These are phyloP conservation scores for Tursiops truncatus DNA, from an alignment of 2,113 vertebrate species.

Conservation along the genomic window DNA sequence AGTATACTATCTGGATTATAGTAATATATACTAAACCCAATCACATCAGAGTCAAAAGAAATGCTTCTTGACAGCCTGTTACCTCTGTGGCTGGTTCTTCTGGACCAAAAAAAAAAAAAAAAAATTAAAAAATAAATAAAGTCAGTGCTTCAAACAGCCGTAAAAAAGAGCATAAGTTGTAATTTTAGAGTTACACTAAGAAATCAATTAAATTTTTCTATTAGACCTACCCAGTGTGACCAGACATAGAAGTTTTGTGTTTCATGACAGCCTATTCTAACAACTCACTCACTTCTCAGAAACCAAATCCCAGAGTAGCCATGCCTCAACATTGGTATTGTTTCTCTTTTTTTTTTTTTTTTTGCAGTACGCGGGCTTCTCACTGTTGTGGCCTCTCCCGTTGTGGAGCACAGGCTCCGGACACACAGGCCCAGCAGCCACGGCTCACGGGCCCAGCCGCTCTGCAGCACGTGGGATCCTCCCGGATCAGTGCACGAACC, in stretches of 20 bases:
- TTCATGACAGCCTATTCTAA: background rate
- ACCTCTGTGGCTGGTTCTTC: background rate
- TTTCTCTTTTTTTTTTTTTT: background rate
- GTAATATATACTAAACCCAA: background rate
- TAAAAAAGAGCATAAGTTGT: background rate
- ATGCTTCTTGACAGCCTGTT: background rate
- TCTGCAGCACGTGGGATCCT: no score
- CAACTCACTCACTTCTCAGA: background rate
- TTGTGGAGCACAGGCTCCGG: no score
- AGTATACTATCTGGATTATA: background rate
- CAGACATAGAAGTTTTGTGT: background rate
- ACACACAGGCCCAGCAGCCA: no score
- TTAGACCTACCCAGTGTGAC: background rate
- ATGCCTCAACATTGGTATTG: background rate
- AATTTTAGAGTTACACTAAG: background rate
- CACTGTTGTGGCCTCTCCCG: no score
- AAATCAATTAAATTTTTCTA: background rate
- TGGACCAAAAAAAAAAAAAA: background rate
- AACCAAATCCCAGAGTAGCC: background rate
- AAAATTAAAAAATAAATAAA: background rate
- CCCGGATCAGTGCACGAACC: no score
- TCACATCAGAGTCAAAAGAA: conserved; percentile 12
- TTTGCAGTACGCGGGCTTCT: no score
- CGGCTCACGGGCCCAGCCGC: no score
- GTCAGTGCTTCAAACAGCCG: background rate